Conservation (phyloP, 2,888 invertebrate genomes). For the Apomyelois bistriatella region DNA sequence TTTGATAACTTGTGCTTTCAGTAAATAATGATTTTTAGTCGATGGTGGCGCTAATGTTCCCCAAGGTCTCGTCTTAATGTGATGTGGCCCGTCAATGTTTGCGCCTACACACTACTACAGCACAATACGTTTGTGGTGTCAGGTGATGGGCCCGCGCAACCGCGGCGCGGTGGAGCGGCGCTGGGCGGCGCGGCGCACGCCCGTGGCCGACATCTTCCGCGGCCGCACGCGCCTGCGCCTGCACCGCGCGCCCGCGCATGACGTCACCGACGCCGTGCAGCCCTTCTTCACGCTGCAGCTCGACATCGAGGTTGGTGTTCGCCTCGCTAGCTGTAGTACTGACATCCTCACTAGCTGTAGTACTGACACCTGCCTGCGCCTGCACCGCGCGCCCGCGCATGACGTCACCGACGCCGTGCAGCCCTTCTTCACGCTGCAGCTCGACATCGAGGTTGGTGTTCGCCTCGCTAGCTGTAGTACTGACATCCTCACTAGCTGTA, state of each 20-base stretch:
- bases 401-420: slow-evolving; percentile 94
- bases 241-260: slow-evolving; percentile 82
- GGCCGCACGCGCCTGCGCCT: slow-evolving; percentile 93
- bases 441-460: slow-evolving; percentile 94
- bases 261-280: slow-evolving; percentile 94
- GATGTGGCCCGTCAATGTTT: no score
- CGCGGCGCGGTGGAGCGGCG: slow-evolving; percentile 93
- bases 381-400: slow-evolving; percentile 83
- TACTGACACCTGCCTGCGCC: slow-evolving; percentile 89
- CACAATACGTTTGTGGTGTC: slow-evolving; percentile 16
- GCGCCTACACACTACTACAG: no score
- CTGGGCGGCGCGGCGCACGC: slow-evolving; percentile 85
- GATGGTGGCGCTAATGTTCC: no score
- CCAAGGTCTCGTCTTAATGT: no score
- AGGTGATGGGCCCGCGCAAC: slow-evolving; percentile 92
- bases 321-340: no score
- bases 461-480: no score
- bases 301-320: slow-evolving; percentile 92
- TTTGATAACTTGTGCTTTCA: no score
- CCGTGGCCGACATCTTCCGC: slow-evolving; percentile 95
- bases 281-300: slow-evolving; percentile 97
- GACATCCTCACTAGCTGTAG: no score
- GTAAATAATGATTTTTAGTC: no score
- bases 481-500: no score
- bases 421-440: slow-evolving; percentile 96